Evolutionary conservation across 1,140 invertebrate species (phyloP), one percentile per base, ranked within the genome.

Genomic region (Temnothorax nylanderi): DNA sequence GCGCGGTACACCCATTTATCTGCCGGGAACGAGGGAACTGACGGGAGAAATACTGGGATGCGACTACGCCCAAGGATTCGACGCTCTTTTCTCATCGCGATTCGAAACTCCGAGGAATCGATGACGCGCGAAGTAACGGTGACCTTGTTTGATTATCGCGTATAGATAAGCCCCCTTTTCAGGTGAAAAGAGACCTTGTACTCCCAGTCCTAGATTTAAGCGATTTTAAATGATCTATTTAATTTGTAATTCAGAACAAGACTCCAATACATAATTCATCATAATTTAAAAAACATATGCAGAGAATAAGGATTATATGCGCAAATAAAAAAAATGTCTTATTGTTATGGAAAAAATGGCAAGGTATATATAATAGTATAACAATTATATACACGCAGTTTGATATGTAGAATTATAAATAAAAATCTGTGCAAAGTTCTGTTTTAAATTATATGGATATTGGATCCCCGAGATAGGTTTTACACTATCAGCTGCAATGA

Each of bases 1-100:
- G 92, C 89, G 92, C 87, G 92, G 92, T 92, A 93, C 90, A 90
- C 88, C 93, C 92, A 94, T 94, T 94, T 94, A 92, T 95, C 91
- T 91, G 87, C 69, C 88, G 76, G 85, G 88, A 90, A 89, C 90
- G 88, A 89, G 87, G 87, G 64, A 72, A 72, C 65, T 62, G 74
- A 67, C 58, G 49, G 65, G 34, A 82, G 69, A 87, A 77, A 91
- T 87, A 76, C 65, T 60, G 82, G 67, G 84, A 65, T 71, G 75
- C 69, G 32, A 85, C 89, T 84, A 84, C 80, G 80, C 80, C 80
- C 80, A 60, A 62, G 54, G 44, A 60, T 75, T 84, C 80, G 54
- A 60, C n/a, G 54, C 80, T 74, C 80, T 75, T 84, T 84, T 84
- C 80, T 60, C 80, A 72, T 60, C 41, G 67, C 67, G 26, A 47